phyloP scores from a whole-genome alignment of 2,888 invertebrate species.

The Gymnoscelis rufifasciata region DNA sequence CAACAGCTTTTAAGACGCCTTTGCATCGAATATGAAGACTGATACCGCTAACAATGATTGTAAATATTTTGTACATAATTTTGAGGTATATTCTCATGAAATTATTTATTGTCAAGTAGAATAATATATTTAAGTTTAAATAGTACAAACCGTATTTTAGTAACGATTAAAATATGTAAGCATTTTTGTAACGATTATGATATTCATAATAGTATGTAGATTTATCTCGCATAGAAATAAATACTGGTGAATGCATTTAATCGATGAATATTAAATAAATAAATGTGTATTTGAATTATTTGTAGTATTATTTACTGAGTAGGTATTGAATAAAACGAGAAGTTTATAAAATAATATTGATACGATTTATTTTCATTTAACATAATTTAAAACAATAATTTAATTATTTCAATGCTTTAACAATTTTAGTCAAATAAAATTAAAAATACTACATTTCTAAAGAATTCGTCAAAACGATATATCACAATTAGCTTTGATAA shows the following conservation, averaged over 20 bases:
- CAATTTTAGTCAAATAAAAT: constrained; percentile 27
- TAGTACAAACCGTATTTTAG: constrained; percentile 51
- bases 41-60: constrained; percentile 33
- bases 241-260: constrained; percentile 63
- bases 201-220: constrained; percentile 46
- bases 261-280: constrained; percentile 26
- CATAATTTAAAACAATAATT: constrained; percentile 25
- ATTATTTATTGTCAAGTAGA: constrained; percentile 31
- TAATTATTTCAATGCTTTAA: constrained; percentile 30
- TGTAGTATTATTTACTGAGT: background rate
- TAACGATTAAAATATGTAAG: constrained; percentile 5
- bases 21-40: constrained; percentile 37
- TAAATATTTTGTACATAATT: constrained; percentile 37
- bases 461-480: constrained; percentile 19
- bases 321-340: background rate
- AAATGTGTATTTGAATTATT: background rate
- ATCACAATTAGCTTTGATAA: constrained; percentile 21
- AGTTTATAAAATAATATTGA: constrained; percentile 2
- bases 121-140: constrained; percentile 33
- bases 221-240: constrained; percentile 26
- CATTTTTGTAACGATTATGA: constrained; percentile 18
- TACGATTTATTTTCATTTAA: constrained; percentile 21
- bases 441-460: constrained; percentile 22
- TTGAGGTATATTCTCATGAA: constrained; percentile 25
- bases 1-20: background rate